Percentiles rank a stretch among this genome's conserved stretches.
phyloP scores from a whole-genome alignment of 2,888 invertebrate genomes.

The Biston betularia region DNA sequence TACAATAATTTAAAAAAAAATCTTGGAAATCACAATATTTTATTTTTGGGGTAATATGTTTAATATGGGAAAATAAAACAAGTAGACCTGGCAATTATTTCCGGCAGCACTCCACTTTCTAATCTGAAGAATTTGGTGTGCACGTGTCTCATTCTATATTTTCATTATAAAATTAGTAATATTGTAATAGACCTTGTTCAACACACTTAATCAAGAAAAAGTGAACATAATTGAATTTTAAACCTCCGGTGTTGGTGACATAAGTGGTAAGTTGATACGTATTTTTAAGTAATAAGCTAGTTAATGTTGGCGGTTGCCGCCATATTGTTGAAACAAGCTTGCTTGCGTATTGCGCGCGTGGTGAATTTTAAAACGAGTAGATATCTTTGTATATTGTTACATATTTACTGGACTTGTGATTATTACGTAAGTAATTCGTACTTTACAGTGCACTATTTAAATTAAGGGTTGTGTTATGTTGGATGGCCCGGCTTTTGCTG shows the following conservation, averaged over 20 bases:
- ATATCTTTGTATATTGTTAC: background rate
- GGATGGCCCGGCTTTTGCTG: background rate
- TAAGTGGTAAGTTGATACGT: conserved; percentile 9
- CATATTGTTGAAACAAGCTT: conserved; percentile 22
- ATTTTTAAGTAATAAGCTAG: background rate
- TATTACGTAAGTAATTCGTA: background rate
- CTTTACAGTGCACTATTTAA: background rate
- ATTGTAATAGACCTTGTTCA: background rate
- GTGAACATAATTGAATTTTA: background rate
- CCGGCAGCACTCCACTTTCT: background rate
- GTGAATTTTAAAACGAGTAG: background rate
- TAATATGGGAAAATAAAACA: no score
- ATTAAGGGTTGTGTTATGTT: no score
- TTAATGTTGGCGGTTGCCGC: conserved; percentile 8
- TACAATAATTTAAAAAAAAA: no score
- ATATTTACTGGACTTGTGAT: background rate
- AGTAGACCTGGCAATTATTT: no score
- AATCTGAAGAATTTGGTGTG: background rate
- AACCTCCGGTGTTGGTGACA: conserved; percentile 6
- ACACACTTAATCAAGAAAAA: background rate
- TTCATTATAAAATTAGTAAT: background rate
- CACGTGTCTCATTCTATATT: conserved; percentile 7
- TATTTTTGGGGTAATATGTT: no score
- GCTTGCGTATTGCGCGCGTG: conserved; percentile 6
- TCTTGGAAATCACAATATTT: no score